Conservation (phyloP, 2,113 vertebrate species). For the Prunella himalayana region DNA sequence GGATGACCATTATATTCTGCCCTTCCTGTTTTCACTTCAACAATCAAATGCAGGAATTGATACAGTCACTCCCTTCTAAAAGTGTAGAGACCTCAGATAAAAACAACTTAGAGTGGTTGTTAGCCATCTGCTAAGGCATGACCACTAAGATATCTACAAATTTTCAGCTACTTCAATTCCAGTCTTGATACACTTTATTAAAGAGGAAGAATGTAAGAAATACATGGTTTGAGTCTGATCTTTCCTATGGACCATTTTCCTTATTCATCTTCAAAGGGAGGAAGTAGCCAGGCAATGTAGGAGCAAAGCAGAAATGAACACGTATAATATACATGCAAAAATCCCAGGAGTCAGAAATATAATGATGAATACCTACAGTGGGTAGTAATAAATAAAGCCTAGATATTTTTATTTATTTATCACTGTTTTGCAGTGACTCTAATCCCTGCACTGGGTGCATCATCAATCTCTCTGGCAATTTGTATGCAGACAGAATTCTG, state of each 20-base stretch:
- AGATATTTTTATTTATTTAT: background rate
- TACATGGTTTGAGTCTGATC: background rate
- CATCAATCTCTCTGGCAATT: background rate
- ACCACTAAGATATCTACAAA: background rate
- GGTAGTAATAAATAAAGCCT: background rate
- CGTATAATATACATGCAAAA: background rate
- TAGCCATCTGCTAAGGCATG: background rate
- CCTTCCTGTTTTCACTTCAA: background rate
- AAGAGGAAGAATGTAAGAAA: background rate
- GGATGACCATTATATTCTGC: background rate
- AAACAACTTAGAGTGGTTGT: background rate
- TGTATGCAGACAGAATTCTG: background rate
- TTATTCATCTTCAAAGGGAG: background rate
- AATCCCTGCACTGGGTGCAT: background rate
- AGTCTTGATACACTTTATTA: background rate
- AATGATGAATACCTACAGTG: background rate
- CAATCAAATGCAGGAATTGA: background rate
- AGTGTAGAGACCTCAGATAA: background rate
- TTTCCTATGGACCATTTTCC: background rate
- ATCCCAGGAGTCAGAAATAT: background rate
- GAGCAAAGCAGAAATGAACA: background rate
- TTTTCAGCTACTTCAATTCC: background rate
- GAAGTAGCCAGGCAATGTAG: background rate
- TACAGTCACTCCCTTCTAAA: background rate
- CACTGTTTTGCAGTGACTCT: background rate